A percentile compares a stretch with the other conserved stretches of the same genome.
Conservation (phyloP, 2,113 vertebrate species). For the Xenopus laevis region DNA sequence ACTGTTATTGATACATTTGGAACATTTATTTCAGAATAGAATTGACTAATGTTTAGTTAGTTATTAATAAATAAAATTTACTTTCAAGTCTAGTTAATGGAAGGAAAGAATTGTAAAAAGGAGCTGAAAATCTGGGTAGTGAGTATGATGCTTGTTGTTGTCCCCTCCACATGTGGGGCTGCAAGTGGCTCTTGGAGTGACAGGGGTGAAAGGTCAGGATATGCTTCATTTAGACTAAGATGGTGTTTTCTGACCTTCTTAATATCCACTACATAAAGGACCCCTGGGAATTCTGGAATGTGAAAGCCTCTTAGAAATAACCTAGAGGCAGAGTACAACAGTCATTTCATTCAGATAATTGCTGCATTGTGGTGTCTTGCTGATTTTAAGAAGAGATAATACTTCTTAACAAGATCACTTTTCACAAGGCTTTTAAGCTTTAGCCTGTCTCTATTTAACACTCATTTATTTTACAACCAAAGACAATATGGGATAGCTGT, state of each 20-base stretch:
- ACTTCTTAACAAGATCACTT: neutral
- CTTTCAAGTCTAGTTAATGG: no score
- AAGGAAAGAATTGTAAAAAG: no score
- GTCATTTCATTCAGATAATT: neutral
- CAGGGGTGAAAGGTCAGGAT: neutral
- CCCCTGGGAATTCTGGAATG: slow-evolving; percentile 2
- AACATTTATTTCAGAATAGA: no score
- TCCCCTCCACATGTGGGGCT: neutral
- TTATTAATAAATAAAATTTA: no score
- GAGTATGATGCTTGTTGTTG: neutral
- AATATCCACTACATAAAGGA: neutral
- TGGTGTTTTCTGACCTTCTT: neutral
- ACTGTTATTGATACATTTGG: no score
- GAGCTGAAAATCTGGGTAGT: no score
- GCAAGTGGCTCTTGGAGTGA: neutral
- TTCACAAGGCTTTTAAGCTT: neutral
- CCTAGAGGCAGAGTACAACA: neutral
- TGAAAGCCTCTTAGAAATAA: slow-evolving; percentile 4
- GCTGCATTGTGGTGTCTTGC: slow-evolving; percentile 5
- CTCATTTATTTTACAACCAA: neutral
- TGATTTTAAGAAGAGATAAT: neutral
- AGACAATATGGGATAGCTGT: no score
- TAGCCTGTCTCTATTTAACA: neutral
- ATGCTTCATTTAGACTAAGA: slow-evolving; percentile 7
- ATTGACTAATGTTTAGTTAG: no score